Percentiles rank a stretch among this genome's conserved stretches.
Evolutionary conservation across 37 sponge, comb jelly and placozoan species (phyloP).

Genomic region (Mnemiopsis leidyi): DNA sequence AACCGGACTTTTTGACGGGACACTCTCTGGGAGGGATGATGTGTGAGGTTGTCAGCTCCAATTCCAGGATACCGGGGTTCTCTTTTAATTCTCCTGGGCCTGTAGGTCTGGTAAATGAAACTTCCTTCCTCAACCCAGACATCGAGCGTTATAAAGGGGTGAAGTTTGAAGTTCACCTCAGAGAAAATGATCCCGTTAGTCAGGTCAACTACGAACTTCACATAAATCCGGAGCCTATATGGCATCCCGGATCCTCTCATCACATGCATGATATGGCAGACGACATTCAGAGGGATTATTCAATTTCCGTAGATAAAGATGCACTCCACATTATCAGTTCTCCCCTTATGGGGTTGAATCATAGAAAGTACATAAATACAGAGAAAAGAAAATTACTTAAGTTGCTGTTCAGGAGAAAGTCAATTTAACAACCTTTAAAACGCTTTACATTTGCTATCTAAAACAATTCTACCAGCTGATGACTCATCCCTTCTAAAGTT

Average conservation of each 20-base stretch:
- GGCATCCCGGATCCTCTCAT: not conserved
- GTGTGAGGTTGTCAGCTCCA: not conserved
- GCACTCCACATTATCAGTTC: not conserved
- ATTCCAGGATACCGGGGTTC: not conserved
- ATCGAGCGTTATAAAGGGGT: not conserved
- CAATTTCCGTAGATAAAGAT: not conserved
- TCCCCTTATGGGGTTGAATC: not conserved
- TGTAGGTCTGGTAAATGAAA: slow-evolving; percentile 8
- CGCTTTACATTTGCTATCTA: too few relatives aligned
- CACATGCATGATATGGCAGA: slow-evolving; percentile 16
- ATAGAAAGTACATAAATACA: not conserved
- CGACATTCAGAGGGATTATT: not conserved
- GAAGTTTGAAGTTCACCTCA: slow-evolving; percentile 28
- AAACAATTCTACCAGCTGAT: too few relatives aligned
- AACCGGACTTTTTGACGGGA: not conserved
- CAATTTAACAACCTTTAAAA: not conserved
- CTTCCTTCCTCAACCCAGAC: not conserved
- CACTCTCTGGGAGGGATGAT: slow-evolving; percentile 32
- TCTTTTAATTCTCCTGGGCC: slow-evolving; percentile 22
- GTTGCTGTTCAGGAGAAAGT: not conserved
- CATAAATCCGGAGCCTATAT: not conserved
- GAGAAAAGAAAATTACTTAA: not conserved
- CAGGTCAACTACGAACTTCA: not conserved
- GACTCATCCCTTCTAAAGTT: too few relatives aligned
- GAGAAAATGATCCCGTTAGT: not conserved